phyloP scores from a whole-genome alignment of 92 coral and sea anemone genomes.

The Micromussa lordhowensis region DNA sequence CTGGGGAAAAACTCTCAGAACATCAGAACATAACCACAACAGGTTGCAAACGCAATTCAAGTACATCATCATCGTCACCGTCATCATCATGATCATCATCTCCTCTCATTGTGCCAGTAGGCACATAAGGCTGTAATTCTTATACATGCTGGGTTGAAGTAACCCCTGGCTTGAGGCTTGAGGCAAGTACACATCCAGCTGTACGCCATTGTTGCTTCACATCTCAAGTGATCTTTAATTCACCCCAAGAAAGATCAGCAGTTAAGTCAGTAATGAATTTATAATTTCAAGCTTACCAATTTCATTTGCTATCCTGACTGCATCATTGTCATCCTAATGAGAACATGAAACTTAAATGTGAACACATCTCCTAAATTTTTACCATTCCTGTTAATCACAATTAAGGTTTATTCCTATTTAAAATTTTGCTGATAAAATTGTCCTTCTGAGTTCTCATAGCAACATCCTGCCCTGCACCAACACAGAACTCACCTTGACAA shows the following conservation, averaged over 20 bases:
- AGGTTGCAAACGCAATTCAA: no score
- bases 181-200: neutral
- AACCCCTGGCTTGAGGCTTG: no score
- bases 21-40: no score
- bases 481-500: constrained; percentile 78
- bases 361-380: neutral
- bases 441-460: neutral
- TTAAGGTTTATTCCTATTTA: neutral
- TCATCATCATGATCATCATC: no score
- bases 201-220: neutral
- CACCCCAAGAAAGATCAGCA: neutral
- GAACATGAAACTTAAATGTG: neutral
- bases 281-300: constrained; percentile 71
- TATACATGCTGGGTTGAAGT: no score
- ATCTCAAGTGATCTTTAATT: neutral
- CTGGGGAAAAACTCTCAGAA: no score
- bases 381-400: neutral
- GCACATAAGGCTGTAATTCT: no score
- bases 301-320: constrained; percentile 91
- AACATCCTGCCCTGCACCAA: neutral
- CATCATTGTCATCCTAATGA: constrained; percentile 85
- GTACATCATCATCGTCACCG: no score
- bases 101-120: no score
- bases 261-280: neutral
- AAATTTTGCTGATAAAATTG: neutral